Evolutionary conservation across 2,888 invertebrate species (phyloP), one percentile per base, ranked within the genome.

Genomic region (Diarsia mendica): DNA sequence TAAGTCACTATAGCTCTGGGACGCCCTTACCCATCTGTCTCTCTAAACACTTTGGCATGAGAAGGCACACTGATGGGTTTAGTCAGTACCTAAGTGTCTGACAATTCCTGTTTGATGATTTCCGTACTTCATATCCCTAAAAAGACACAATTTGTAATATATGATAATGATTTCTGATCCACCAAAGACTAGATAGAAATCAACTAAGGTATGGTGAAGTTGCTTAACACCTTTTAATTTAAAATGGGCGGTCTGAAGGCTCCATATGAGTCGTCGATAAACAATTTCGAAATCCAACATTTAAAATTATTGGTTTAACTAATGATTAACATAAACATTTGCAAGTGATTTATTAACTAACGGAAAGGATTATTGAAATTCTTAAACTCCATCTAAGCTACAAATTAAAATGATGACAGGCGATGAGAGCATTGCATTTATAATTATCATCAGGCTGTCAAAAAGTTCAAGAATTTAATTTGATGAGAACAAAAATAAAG

Each of bases 381-480:
- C 63, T 61, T 61, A 46, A 74, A 75, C 33, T 75, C 63, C 28
- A 49, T 39, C 49, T 39, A 67, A 70, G 49, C 33, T 53, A 49
- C 33, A 60, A 74, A 58, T 58, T 49, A 74, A 67, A 80, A 75
- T 20, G 53, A 23, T 77, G 83, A 77, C 77, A 75, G 77, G 13
- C 74, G 79, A 82, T 76, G 78, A 65, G 73, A 61, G 70, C 23
- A 73, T 71, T 75, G 73, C 67, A 77, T 82, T 86, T 65, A 61
- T 76, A 79, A 81, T 71, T 66, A 63, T 73, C 66, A 77, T 81
- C 60, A 84, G 61, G 63, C 74, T 80, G 75, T 80, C 79, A 77
- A 75, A 49, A 55, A 60, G n/a, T 67, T 66, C n/a, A 53, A 75
- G 48, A 77, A 66, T 69, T 65, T 20, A 48, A 66, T 77, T 68